Conservation (phyloP, 2,888 invertebrate genomes). For the Agrochola lychnidis region DNA sequence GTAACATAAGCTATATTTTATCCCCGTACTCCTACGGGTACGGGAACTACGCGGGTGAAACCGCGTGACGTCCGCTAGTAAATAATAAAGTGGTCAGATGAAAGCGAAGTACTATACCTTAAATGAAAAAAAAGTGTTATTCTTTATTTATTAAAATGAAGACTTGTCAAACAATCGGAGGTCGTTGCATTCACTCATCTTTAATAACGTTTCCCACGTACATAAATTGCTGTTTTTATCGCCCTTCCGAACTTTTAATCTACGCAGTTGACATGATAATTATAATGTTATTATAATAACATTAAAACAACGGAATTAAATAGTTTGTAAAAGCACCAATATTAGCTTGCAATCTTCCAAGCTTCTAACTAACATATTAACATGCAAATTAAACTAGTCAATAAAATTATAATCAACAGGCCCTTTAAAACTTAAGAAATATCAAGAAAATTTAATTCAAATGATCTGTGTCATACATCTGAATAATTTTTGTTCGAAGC, state of each 20-base stretch:
- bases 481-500: slow-evolving; percentile 29
- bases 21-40: too few species aligned
- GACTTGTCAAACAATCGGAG: slow-evolving; percentile 33
- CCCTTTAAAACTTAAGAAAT: slow-evolving; percentile 16
- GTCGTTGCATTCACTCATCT: slow-evolving; percentile 16
- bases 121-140: background rate
- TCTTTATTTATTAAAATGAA: background rate
- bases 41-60: too few species aligned
- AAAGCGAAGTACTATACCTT: background rate
- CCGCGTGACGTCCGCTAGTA: too few species aligned
- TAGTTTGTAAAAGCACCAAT: background rate
- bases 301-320: background rate
- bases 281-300: slow-evolving; percentile 5
- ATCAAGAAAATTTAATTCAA: slow-evolving; percentile 26
- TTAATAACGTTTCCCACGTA: slow-evolving; percentile 42
- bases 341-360: background rate
- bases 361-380: background rate
- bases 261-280: slow-evolving; percentile 38
- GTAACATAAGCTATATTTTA: too few species aligned
- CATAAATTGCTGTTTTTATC: slow-evolving; percentile 39
- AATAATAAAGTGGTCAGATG: background rate
- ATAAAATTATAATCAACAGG: background rate
- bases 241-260: slow-evolving; percentile 13
- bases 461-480: slow-evolving; percentile 32
- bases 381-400: background rate